Base-by-base conservation (phyloP, 1,140 invertebrate species). In the Platyura marginata region DNA sequence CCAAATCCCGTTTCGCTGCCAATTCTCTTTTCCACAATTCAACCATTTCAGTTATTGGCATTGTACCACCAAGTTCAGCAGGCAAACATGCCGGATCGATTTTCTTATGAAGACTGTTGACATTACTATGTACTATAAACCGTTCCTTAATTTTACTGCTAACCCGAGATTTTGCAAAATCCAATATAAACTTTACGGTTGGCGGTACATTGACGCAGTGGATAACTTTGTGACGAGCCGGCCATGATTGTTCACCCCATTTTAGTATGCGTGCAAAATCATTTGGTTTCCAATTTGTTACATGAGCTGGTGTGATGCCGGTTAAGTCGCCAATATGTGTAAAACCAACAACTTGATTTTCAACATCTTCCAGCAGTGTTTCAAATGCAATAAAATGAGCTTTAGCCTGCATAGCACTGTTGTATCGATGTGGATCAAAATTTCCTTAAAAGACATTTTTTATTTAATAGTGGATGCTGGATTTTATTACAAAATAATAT, bases 221-320 rank as follows among this genome's bases (percentile, higher is more conserved):
- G 29, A 74, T 62, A 52, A 75, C 71, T 56, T 83, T 84, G 58
- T 85, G 80, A 21, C 81, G 67, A 63, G 83, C 71, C 11, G 82
- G 81, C 38, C 79, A 49, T 3, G 79, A 80, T 73, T 83, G 79
- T 77, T 81, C 77, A 50, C 77, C 75, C 74, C 75, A 79, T 57
- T 71, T 75, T 33, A 79, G 61, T 19, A 77, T 52, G 15, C 69
- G 64, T 3, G 69, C 71, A 47, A 81, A 79, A 51, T 78, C 74
- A 3, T 67, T 68, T 3, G 76, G 72, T 48, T 74, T 71, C 72
- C 77, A 81, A 11, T 74, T 61, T 18, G 75, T 72, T 29, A 79
- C 56, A 52, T 77, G 71, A 2, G 72, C 64, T 1, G 71, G 61
- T 21, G 64, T 65, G 1, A 74, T 64, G 0, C 71, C 71, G 9